Base-by-base conservation (phyloP, 1,140 invertebrate species). In the Cylas formicarius region DNA sequence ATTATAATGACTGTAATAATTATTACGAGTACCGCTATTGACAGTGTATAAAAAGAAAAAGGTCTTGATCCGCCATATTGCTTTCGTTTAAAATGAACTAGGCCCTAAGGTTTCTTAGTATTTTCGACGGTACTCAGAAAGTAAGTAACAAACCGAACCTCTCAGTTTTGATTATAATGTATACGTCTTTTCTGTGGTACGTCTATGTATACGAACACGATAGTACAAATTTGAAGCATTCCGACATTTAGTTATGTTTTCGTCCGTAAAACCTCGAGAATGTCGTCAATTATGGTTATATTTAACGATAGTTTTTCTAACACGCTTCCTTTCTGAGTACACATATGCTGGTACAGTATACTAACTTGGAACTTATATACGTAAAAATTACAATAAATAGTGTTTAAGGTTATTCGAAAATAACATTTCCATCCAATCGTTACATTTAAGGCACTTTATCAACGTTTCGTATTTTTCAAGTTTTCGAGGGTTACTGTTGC, bases 351-450 rank as follows among this genome's bases (percentile, higher is more conserved):
- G 16, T 22, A 44, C 55, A 52, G 61, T 63, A 63, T 63, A 63
- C 61, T 58, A 63, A 48, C 33, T 50, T 57, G 60, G 39, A 64
- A 64, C 60, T 52, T 41, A 62, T 64, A 64, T 64, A 64, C 62
- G 62, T 63, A 63, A 64, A 48, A 56, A 42, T 48, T 60, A 62
- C 60, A 64, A 62, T 61, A 63, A 61, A 55, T 61, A 62, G 54
- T 39, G 48, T 41, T 48, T 48, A 46, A 50, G 54, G 44, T 36
- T 23, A 14, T 44, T 33, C 26, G 17, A 44, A 44, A 17, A 31
- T 48, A 21, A 38, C 18, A 33, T 23, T 33, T 23, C 13, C 17
- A 42, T 24, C 23, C 49, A 53, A 40, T 43, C 35, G 28, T 48
- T 42, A 58, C 46, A 52, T 60, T 59, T 60, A 55, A 59, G 59